phyloP scores from a whole-genome alignment of 2,113 vertebrate species.

The Epinephelus lanceolatus region DNA sequence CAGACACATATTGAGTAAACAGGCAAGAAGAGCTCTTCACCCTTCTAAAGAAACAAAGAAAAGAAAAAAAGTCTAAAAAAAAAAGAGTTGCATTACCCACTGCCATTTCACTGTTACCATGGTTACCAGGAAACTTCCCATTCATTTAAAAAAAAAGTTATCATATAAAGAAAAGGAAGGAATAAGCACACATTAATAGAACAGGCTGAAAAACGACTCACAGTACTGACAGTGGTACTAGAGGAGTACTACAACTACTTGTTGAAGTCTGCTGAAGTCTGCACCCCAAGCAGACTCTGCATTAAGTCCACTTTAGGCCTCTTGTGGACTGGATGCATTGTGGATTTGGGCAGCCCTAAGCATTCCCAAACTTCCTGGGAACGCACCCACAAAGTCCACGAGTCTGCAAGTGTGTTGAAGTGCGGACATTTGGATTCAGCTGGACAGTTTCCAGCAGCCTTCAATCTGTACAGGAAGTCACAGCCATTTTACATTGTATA shows the following conservation, averaged over 20 bases:
- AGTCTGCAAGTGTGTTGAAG: too few relatives aligned
- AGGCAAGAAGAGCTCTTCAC: slow-evolving; percentile 76
- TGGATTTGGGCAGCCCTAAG: too few relatives aligned
- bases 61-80: slow-evolving; percentile 3
- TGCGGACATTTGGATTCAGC: too few relatives aligned
- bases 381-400: too few relatives aligned
- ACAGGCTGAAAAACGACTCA: slow-evolving; percentile 63
- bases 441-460: too few relatives aligned
- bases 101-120: slow-evolving; percentile 66
- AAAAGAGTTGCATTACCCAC: slow-evolving; percentile 63
- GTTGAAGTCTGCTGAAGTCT: background rate
- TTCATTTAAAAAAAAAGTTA: slow-evolving; percentile 67
- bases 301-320: too few relatives aligned
- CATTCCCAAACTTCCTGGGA: too few relatives aligned
- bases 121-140: slow-evolving; percentile 74
- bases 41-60: slow-evolving; percentile 57
- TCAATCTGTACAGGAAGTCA: too few relatives aligned
- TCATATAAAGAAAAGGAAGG: slow-evolving; percentile 62
- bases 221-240: slow-evolving; percentile 66
- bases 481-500: too few relatives aligned
- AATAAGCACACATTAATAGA: slow-evolving; percentile 72
- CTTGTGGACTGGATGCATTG: too few relatives aligned
- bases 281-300: too few relatives aligned
- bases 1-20: slow-evolving; percentile 84
- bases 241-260: slow-evolving; percentile 50